These are phyloP conservation scores for Tiliqua scincoides DNA, from an alignment of 2,113 vertebrate genomes.

Conservation along the genomic window DNA sequence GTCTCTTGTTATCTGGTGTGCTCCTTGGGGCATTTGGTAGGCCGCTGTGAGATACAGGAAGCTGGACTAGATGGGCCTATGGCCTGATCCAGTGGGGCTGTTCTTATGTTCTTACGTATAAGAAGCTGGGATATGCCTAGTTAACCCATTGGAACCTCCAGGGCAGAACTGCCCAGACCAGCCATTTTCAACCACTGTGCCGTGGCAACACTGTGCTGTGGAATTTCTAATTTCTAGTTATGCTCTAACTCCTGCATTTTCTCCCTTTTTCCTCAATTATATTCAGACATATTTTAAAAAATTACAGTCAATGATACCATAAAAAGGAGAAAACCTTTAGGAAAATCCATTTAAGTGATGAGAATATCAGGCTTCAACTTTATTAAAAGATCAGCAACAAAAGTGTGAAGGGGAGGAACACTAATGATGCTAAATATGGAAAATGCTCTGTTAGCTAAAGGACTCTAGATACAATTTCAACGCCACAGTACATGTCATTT, in stretches of 20 bases:
- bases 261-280: conserved; percentile 7
- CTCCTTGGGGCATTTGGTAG: too few species aligned
- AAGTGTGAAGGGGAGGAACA: conserved; percentile 85
- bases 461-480: conserved; percentile 84
- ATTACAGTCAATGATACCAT: conserved; percentile 7
- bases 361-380: conserved; percentile 83
- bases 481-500: conserved; percentile 63
- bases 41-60: too few species aligned
- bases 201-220: too few species aligned
- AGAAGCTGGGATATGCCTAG: too few species aligned
- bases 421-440: conserved; percentile 87
- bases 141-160: too few species aligned
- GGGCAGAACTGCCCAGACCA: too few species aligned
- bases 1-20: too few species aligned
- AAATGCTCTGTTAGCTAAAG: conserved; percentile 86
- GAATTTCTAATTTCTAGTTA: too few species aligned
- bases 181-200: background rate
- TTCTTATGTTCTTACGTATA: too few species aligned
- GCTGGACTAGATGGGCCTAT: too few species aligned
- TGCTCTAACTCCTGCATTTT: conserved; percentile 30
- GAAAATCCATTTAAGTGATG: conserved; percentile 49
- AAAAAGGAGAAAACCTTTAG: conserved; percentile 55
- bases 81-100: too few species aligned
- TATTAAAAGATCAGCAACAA: conserved; percentile 84
- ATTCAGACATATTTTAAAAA: conserved; percentile 1